Conservation (phyloP, 2,888 invertebrate species). For the Belgica antarctica region DNA sequence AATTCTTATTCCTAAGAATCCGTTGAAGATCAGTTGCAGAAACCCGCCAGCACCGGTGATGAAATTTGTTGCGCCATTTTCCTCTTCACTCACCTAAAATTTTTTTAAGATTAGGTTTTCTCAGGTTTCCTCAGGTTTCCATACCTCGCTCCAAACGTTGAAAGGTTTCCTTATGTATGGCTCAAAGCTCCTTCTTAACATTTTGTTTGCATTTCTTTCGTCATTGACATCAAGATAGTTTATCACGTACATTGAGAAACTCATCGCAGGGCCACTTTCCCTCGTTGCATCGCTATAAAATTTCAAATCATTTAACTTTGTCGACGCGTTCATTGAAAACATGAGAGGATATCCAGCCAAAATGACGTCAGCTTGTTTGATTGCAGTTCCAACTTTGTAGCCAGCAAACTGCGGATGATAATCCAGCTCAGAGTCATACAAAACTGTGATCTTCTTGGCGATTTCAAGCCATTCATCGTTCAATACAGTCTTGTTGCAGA, state of each 20-base stretch:
- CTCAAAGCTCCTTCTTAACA: conserved; percentile 59
- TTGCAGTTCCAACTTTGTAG: conserved; percentile 55
- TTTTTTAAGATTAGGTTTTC: no score
- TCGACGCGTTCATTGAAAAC: conserved; percentile 59
- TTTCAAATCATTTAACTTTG: conserved; percentile 58
- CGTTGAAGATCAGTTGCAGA: conserved; percentile 60
- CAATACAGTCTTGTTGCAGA: not conserved
- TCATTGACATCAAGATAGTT: conserved; percentile 58
- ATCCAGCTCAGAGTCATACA: conserved; percentile 57
- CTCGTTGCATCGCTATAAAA: conserved; percentile 61
- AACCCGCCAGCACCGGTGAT: conserved; percentile 64
- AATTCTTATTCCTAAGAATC: conserved; percentile 60
- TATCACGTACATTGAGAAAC: conserved; percentile 64
- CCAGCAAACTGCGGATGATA: conserved; percentile 62
- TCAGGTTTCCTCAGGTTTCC: no score
- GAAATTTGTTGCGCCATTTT: conserved; percentile 60
- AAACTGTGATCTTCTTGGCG: conserved; percentile 58
- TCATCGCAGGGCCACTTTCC: conserved; percentile 61
- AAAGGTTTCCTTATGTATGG: conserved; percentile 61
- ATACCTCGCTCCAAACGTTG: conserved; percentile 63
- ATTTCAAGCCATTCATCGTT: conserved; percentile 55
- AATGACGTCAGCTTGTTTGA: conserved; percentile 63
- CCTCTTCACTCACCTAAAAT: conserved; percentile 57
- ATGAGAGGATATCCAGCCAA: conserved; percentile 61
- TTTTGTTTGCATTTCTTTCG: conserved; percentile 52